phyloP scores from a whole-genome alignment of 1,140 invertebrate genomes.

The Drosophila equinoxialis region DNA sequence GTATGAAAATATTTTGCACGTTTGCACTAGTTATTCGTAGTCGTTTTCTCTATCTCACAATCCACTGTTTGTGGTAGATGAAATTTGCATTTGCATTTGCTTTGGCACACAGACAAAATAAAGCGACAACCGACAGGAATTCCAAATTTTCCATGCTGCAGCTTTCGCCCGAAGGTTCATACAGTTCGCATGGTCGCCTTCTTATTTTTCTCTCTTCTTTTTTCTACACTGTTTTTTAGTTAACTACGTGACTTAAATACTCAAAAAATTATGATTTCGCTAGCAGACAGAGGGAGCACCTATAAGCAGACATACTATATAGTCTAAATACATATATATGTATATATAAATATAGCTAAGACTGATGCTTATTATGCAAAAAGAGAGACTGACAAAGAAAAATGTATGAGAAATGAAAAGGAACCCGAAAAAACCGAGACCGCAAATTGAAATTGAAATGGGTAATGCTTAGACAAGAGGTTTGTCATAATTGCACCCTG shows the following conservation, averaged over 20 bases:
- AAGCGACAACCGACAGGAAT: slow-evolving; percentile 48
- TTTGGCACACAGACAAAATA: slow-evolving; percentile 28
- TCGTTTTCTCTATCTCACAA: not conserved
- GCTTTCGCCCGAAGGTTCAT: slow-evolving; percentile 31
- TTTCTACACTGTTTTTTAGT: slow-evolving; percentile 17
- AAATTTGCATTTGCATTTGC: slow-evolving; percentile 51
- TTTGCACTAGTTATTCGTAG: slow-evolving; percentile 42
- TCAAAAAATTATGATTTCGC: slow-evolving; percentile 59
- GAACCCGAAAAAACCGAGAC: not conserved
- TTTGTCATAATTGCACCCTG: slow-evolving; percentile 5
- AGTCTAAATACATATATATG: slow-evolving; percentile 6
- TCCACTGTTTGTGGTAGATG: not conserved
- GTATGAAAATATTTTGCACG: slow-evolving; percentile 11
- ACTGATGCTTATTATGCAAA: slow-evolving; percentile 16
- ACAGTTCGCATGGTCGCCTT: not conserved
- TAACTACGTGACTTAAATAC: slow-evolving; percentile 58
- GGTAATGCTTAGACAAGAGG: slow-evolving; percentile 11
- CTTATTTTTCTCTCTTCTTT: not conserved
- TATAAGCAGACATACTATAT: slow-evolving; percentile 3
- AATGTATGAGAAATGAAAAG: slow-evolving; percentile 5
- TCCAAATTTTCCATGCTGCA: slow-evolving; percentile 41
- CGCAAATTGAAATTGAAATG: slow-evolving; percentile 13
- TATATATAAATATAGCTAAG: slow-evolving; percentile 5
- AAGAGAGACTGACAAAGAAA: slow-evolving; percentile 17
- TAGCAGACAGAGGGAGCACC: slow-evolving; percentile 34